phyloP scores from a whole-genome alignment of 2,113 vertebrate genomes.

The Galeopterus variegatus region DNA sequence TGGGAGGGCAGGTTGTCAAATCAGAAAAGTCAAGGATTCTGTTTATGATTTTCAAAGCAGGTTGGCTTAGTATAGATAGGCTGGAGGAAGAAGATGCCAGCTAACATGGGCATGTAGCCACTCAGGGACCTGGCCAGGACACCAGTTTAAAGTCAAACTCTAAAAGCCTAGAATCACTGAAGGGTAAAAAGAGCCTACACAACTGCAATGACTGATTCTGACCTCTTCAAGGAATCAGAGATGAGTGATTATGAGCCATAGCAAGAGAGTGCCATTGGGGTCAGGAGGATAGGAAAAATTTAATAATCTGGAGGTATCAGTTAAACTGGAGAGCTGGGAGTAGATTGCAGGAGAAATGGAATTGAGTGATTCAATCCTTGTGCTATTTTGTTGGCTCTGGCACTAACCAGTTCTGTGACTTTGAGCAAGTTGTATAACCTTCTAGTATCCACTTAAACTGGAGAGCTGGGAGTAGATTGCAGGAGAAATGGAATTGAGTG shows the following conservation, averaged over 20 bases:
- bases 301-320: background rate
- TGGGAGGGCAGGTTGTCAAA: background rate
- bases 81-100: background rate
- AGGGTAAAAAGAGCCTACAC: background rate
- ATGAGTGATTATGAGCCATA: background rate
- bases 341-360: background rate
- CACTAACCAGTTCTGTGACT: constrained; percentile 59
- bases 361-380: background rate
- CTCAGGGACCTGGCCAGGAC: background rate
- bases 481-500: background rate
- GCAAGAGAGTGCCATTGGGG: background rate
- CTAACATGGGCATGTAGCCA: background rate
- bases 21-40: background rate
- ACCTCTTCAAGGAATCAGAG: background rate
- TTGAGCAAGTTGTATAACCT: constrained; percentile 65
- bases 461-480: background rate
- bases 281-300: background rate
- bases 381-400: background rate
- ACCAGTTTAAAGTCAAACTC: background rate
- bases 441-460: background rate
- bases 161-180: background rate
- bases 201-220: background rate
- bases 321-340: background rate
- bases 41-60: background rate
- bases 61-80: background rate